phyloP scores from a whole-genome alignment of 2,888 invertebrate genomes.

The Archaeoteleia sp. region DNA sequence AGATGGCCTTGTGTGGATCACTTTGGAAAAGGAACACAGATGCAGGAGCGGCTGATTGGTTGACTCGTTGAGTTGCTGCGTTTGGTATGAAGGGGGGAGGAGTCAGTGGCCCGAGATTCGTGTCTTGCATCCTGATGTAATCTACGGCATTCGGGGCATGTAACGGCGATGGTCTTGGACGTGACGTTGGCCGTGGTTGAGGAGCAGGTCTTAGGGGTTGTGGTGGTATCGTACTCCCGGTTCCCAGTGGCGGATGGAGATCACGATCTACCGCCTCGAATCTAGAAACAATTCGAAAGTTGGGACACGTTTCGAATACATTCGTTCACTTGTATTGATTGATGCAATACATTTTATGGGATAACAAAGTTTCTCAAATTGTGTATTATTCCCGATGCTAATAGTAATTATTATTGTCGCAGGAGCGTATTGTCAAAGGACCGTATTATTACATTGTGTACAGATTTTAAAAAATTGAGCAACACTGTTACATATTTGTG shows the following conservation, averaged over 20 bases:
- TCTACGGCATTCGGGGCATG: slow-evolving; percentile 65
- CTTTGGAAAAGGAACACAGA: slow-evolving; percentile 62
- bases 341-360: no score
- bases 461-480: no score
- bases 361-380: no score
- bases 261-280: slow-evolving; percentile 72
- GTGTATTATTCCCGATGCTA: no score
- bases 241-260: slow-evolving; percentile 65
- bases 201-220: slow-evolving; percentile 82
- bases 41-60: slow-evolving; percentile 43
- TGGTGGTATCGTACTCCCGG: slow-evolving; percentile 77
- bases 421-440: no score
- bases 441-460: no score
- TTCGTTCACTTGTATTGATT: not conserved
- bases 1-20: slow-evolving; percentile 47
- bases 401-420: no score
- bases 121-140: slow-evolving; percentile 64
- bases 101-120: slow-evolving; percentile 67
- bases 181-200: slow-evolving; percentile 65
- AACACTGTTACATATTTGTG: no score
- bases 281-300: slow-evolving; percentile 53
- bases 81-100: slow-evolving; percentile 64
- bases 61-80: slow-evolving; percentile 33
- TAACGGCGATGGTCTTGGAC: slow-evolving; percentile 70
- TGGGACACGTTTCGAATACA: no score